These are phyloP conservation scores for Patella caerulea DNA, from an alignment of 2,888 invertebrate genomes.

Conservation along the genomic window DNA sequence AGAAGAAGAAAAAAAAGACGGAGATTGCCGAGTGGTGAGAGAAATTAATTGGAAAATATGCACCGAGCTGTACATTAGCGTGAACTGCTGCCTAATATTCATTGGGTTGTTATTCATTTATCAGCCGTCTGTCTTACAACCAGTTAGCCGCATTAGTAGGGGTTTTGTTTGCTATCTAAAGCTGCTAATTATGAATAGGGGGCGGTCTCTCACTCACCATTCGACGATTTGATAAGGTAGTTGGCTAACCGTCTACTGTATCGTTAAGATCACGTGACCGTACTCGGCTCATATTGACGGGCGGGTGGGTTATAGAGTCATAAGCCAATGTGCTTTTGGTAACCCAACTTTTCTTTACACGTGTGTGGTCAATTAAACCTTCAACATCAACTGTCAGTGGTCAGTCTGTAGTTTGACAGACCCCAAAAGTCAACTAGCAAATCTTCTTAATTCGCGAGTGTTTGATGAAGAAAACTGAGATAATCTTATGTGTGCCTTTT, in stretches of 20 bases:
- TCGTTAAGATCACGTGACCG: slow-evolving; percentile 14
- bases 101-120: neutral
- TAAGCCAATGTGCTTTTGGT: slow-evolving; percentile 7
- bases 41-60: slow-evolving; percentile 7
- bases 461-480: neutral
- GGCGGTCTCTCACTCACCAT: slow-evolving; percentile 5
- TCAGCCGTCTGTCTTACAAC: too few species aligned
- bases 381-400: slow-evolving; percentile 5
- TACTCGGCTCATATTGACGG: slow-evolving; percentile 4
- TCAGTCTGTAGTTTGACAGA: slow-evolving; percentile 9
- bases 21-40: neutral
- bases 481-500: neutral
- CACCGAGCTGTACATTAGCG: neutral
- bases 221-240: slow-evolving; percentile 14
- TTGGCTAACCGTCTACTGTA: slow-evolving; percentile 1
- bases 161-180: too few species aligned
- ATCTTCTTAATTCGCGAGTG: neutral
- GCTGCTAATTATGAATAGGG: neutral
- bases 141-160: too few species aligned
- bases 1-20: too few species aligned
- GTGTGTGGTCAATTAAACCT: slow-evolving; percentile 10
- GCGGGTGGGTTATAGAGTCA: neutral
- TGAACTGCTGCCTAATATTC: slow-evolving; percentile 2
- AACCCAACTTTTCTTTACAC: slow-evolving; percentile 2
- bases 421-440: slow-evolving; percentile 3